These are phyloP conservation scores for Eilema griseolum DNA, from an alignment of 2,888 invertebrate genomes.

Conservation along the genomic window DNA sequence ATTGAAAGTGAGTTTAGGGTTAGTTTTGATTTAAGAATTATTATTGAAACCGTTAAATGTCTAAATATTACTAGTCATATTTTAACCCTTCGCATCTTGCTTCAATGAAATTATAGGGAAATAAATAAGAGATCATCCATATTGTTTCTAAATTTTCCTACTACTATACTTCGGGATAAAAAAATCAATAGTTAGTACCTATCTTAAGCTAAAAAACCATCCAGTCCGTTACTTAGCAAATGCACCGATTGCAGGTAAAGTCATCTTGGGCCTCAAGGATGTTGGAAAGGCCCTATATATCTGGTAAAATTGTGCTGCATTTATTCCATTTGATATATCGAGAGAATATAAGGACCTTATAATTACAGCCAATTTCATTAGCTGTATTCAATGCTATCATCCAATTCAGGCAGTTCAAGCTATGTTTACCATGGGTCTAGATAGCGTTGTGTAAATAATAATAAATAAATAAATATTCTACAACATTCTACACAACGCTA, in stretches of 20 bases:
- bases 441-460: too few relatives aligned
- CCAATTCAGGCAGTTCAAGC: too few relatives aligned
- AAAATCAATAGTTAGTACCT: not conserved
- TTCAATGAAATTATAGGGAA: not conserved
- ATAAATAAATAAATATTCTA: too few relatives aligned
- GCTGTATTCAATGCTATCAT: too few relatives aligned
- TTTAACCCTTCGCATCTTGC: not conserved
- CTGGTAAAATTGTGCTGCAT: not conserved
- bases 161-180: not conserved
- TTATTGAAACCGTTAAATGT: slow-evolving; percentile 17
- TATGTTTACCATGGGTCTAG: too few relatives aligned
- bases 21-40: slow-evolving; percentile 27
- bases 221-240: not conserved
- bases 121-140: not conserved
- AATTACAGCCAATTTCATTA: not conserved
- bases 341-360: too few relatives aligned
- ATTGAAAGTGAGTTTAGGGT: slow-evolving; percentile 38
- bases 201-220: not conserved
- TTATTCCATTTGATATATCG: not conserved
- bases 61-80: not conserved
- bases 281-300: too few relatives aligned
- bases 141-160: not conserved
- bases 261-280: too few relatives aligned
- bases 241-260: too few relatives aligned
- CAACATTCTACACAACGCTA: too few relatives aligned